These are phyloP conservation scores for Aethina tumida DNA, from an alignment of 1,140 invertebrate genomes.

Conservation along the genomic window DNA sequence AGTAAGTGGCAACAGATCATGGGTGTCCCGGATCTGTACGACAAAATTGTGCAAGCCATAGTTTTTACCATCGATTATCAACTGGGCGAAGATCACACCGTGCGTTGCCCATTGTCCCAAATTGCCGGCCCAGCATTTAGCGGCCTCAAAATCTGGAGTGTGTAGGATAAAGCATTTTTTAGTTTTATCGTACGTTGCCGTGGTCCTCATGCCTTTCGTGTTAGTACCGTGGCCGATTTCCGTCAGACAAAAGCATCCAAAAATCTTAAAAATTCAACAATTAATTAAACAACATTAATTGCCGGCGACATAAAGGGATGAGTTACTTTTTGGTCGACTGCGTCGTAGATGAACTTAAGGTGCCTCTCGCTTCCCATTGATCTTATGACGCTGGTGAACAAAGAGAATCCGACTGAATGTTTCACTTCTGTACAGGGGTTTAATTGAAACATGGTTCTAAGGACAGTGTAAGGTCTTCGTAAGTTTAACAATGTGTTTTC, in stretches of 20 bases:
- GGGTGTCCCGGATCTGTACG: conserved; percentile 67
- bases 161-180: conserved; percentile 76
- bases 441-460: conserved; percentile 10
- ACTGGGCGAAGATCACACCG: conserved; percentile 78
- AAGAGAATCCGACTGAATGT: conserved; percentile 16
- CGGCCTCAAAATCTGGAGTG: conserved; percentile 86
- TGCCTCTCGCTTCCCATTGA: conserved; percentile 68
- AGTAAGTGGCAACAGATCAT: conserved; percentile 58
- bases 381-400: conserved; percentile 56
- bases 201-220: conserved; percentile 80
- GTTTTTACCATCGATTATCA: conserved; percentile 61
- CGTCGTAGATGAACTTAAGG: conserved; percentile 51
- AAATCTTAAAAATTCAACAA: conserved; percentile 37
- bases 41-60: conserved; percentile 81
- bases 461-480: conserved; percentile 36
- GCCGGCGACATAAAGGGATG: too few species aligned
- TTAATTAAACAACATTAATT: too few species aligned
- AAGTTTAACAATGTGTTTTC: conserved; percentile 9
- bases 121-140: conserved; percentile 90
- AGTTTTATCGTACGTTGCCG: conserved; percentile 71
- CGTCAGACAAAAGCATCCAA: conserved; percentile 81
- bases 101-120: conserved; percentile 80
- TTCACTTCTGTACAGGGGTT: conserved; percentile 17
- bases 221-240: conserved; percentile 92
- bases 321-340: conserved; percentile 54